Base-by-base conservation (phyloP, 2,888 invertebrate genomes). In the Orthonevra nobilis region DNA sequence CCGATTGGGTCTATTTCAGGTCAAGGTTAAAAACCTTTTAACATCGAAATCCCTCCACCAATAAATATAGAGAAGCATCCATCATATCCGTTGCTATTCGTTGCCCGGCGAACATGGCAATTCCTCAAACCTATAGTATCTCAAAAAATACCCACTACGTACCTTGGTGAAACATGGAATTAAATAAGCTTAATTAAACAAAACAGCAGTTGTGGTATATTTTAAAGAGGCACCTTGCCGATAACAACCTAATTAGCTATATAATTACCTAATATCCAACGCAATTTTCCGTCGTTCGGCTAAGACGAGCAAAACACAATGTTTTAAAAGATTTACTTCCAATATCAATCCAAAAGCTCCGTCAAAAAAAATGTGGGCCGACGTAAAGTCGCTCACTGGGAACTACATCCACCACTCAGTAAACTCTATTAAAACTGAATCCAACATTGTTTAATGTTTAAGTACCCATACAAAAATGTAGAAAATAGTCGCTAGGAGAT, bases 391-490 rank as follows among this genome's bases (percentile, higher is more conserved):
- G 17, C 54, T 66, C 2, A 17, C 38, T 1, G 50, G 50, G 1
- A 9, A 32, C 6, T 50, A 20, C 17, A 3, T 4, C 2, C 50
- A 6, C 1, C 34, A 12, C 20, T 10, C 30, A 19, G n/a, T 50
- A 7, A 50, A 48, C 20, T 12, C 19, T 5, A 48, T 32, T 1
- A 17, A 10, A 17, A 9, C 17, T 10, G 7, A 50, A 10, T 50
- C 30, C 1, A 34, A 34, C 19, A 32, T 32, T n/a, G 10, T 1
- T 48, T 54, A 14, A 36, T 23, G 36, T 14, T n/a, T 20, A 36
- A 14, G 30, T 68, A 2, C 61, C 68, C 5, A 66, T 77, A 20
- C 56, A 34, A 5, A 70, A 81, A 58, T 81, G 14, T 42, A 74
- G 60, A 73, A 61, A 74, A 60, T 66, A 1, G 10, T 74, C 4